Base-by-base conservation (phyloP, 2,113 vertebrate species). In the Asarcornis scutulata region DNA sequence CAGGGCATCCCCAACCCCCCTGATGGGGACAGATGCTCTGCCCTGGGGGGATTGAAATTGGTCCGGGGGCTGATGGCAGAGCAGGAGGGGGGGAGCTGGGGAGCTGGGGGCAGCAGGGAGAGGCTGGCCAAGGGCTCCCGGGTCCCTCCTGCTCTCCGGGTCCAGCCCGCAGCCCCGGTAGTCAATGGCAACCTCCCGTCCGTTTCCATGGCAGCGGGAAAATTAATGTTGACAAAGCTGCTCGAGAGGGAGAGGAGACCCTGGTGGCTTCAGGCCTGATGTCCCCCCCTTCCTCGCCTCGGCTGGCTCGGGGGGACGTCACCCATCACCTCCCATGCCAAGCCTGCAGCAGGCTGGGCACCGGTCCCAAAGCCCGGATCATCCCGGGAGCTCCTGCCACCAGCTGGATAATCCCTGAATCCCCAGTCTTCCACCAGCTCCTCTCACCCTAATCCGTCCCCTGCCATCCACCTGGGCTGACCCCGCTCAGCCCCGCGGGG, bases 191-290 rank as follows among this genome's bases (percentile, higher is more conserved):
- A 95, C 94, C 91, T 95, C 76, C 64, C 2, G 4, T 44, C 0
- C 1, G 96, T 95, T 97, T 88, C 96, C 88, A 95, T 95, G 93
- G 94, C 86, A 97, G 91, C 66, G 0, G 44, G 73, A 52, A 88
- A 97, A 95, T 84, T 84, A 89, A 79, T 72, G 66, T 77, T 87
- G 83, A 72, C 0, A 3, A 75, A 86, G 88, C 68, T 34, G 15
- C 32, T 86, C 69, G 27, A 68, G 66, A 74, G 42, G 72, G 29
- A 91, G 81, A 69, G 56, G 76, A 95, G 56, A 91, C 83, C 84
- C 83, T 29, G 66, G 36, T 86, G 81, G 73, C 66, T 79, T 36
- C 25, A 78, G 73, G 64, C 32, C 50, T 9, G 26, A 64, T 68
- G 53, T 67, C 17, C 17, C 15, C 18, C 16, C 29, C 48, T 21